Conservation (phyloP, 2,888 invertebrate genomes). For the Cephus runcator region DNA sequence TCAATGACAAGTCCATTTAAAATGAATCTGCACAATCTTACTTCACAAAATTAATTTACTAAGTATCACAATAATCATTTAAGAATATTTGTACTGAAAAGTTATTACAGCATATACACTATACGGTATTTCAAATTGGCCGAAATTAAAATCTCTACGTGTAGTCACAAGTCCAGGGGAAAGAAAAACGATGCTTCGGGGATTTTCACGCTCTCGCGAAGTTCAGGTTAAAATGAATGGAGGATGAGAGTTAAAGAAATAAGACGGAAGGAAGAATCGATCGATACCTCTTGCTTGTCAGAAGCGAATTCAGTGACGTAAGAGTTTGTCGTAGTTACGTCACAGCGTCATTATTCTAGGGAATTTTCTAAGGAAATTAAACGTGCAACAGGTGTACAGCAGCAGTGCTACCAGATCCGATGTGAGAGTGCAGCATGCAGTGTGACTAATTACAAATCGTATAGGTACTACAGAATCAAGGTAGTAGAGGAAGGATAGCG, state of each 20-base stretch:
- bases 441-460: not conserved
- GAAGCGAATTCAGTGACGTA: not conserved
- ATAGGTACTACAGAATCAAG: not conserved
- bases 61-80: not conserved
- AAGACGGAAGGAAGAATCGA: not conserved
- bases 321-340: not conserved
- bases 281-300: not conserved
- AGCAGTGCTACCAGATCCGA: not conserved
- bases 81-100: not conserved
- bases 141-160: not conserved
- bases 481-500: not conserved
- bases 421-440: not conserved
- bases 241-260: not conserved
- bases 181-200: not conserved
- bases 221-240: not conserved
- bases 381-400: conserved; percentile 28
- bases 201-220: not conserved
- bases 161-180: not conserved
- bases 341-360: not conserved
- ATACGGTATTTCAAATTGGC: not conserved
- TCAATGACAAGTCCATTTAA: not conserved
- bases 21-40: not conserved
- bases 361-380: conserved; percentile 27
- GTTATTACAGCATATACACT: not conserved
- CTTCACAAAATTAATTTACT: not conserved